Conservation (phyloP, 1,140 invertebrate species). For the Drosophila nigromelanica region DNA sequence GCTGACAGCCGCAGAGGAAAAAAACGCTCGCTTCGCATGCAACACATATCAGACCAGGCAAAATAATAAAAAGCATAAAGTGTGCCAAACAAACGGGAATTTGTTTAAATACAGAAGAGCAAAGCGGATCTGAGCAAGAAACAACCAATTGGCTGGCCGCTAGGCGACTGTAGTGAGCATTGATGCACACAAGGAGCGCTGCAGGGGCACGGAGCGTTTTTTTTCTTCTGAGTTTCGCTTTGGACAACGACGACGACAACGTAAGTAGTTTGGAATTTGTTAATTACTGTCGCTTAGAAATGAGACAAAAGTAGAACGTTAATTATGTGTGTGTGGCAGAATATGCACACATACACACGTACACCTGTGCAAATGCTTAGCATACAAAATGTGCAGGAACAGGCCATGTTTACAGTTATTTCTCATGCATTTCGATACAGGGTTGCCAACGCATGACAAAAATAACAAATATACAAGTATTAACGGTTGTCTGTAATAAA, state of each 20-base stretch:
- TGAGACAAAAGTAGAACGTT: constrained; percentile 6
- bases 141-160: constrained; percentile 29
- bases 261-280: constrained; percentile 70
- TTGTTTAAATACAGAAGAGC: constrained; percentile 32
- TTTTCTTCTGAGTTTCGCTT: constrained; percentile 63
- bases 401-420: constrained; percentile 50
- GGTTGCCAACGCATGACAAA: constrained; percentile 24
- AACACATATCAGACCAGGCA: constrained; percentile 12
- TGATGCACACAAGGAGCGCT: constrained; percentile 54
- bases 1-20: constrained; percentile 39
- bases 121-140: constrained; percentile 30
- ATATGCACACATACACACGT: constrained; percentile 8
- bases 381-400: constrained; percentile 15
- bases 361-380: not conserved
- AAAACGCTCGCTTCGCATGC: constrained; percentile 36
- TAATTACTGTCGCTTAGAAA: constrained; percentile 47
- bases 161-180: constrained; percentile 37
- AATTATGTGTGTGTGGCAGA: constrained; percentile 32
- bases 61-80: constrained; percentile 20
- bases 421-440: constrained; percentile 27
- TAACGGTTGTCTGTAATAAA: constrained; percentile 24
- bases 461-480: not conserved
- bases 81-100: constrained; percentile 60
- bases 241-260: constrained; percentile 79
- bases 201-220: constrained; percentile 50